phyloP scores from a whole-genome alignment of 2,113 vertebrate species.

The Sprattus sprattus region DNA sequence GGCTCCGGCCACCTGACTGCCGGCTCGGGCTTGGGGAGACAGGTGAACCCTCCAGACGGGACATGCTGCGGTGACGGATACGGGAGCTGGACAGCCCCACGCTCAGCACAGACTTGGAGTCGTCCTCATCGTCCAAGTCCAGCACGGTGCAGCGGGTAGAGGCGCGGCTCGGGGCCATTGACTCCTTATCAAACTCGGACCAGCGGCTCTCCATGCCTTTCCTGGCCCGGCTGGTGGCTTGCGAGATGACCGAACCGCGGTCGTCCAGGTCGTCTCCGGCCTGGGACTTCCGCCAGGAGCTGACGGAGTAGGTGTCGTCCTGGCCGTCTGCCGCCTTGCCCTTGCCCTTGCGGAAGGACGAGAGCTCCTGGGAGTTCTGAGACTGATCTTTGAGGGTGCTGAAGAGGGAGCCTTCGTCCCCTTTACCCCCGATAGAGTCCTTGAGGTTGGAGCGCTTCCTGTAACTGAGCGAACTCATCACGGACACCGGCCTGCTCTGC shows the following conservation, averaged over 20 bases:
- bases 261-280: constrained; percentile 61
- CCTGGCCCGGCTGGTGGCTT: constrained; percentile 68
- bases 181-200: constrained; percentile 80
- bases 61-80: constrained; percentile 67
- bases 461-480: constrained; percentile 91
- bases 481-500: constrained; percentile 76
- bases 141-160: constrained; percentile 68
- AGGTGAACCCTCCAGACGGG: constrained; percentile 65
- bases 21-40: constrained; percentile 69
- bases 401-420: constrained; percentile 80
- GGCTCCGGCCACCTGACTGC: constrained; percentile 65
- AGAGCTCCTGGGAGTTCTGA: constrained; percentile 69
- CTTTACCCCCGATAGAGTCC: constrained; percentile 80
- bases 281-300: constrained; percentile 64
- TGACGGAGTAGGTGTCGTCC: constrained; percentile 61
- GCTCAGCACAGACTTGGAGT: constrained; percentile 71
- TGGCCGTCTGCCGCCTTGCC: constrained; percentile 47
- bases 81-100: constrained; percentile 74
- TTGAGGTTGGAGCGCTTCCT: constrained; percentile 82
- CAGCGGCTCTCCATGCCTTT: constrained; percentile 81
- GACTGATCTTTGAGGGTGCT: constrained; percentile 77
- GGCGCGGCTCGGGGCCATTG: constrained; percentile 69
- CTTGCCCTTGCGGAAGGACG: constrained; percentile 69
- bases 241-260: constrained; percentile 73
- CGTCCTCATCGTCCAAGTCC: constrained; percentile 73